Evolutionary conservation across 2,797 vertebrate species (phyloP).

Genomic region (Garrulus glandarius): DNA sequence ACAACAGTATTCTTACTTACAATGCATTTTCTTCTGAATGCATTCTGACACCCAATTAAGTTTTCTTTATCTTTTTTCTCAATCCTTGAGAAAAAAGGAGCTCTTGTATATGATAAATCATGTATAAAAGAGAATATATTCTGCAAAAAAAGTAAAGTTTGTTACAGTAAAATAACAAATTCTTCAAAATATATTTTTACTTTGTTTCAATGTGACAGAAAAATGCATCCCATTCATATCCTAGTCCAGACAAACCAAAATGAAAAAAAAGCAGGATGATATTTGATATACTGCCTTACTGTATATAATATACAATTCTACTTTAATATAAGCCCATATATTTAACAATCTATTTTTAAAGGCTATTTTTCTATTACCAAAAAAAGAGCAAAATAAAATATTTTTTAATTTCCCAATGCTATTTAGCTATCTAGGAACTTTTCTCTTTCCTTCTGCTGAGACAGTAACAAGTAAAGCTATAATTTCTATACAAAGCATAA

Average conservation of each 20-base stretch:
- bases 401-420: conserved; percentile 73
- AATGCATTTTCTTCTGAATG: conserved; percentile 3
- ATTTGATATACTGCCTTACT: conserved; percentile 73
- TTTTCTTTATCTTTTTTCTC: background rate
- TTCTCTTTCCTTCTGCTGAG: conserved; percentile 32
- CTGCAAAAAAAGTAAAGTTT: background rate
- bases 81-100: background rate
- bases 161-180: background rate
- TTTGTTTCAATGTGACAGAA: conserved; percentile 20
- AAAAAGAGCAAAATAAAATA: conserved; percentile 55
- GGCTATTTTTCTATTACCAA: conserved; percentile 76
- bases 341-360: conserved; percentile 73
- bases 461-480: background rate
- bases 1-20: background rate
- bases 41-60: background rate
- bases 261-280: conserved; percentile 9
- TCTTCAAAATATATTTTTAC: conserved; percentile 19
- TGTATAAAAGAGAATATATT: background rate
- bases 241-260: background rate
- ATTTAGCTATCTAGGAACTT: conserved; percentile 56
- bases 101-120: conserved; percentile 11
- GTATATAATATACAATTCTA: conserved; percentile 72
- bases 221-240: conserved; percentile 14
- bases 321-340: conserved; percentile 66
- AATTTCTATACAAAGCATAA: conserved; percentile 30